These are phyloP conservation scores for Mamestra configurata DNA, from an alignment of 1,140 invertebrate species.

Conservation along the genomic window DNA sequence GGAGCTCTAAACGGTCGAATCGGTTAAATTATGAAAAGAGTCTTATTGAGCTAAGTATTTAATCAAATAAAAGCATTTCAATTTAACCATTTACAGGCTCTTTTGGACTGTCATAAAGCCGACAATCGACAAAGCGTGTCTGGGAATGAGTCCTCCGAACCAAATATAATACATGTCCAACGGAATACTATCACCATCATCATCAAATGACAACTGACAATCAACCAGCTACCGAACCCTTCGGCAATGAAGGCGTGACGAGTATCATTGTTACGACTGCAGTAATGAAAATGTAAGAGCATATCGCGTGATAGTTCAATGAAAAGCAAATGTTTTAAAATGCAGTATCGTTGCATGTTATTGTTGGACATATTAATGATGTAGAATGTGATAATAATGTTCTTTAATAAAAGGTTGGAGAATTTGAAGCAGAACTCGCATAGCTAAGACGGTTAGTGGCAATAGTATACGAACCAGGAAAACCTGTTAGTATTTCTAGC, in stretches of 20 bases:
- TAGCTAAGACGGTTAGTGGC: too few species aligned
- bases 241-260: not conserved
- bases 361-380: not conserved
- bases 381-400: not conserved
- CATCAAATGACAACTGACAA: not conserved
- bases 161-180: not conserved
- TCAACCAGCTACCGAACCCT: not conserved
- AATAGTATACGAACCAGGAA: too few species aligned
- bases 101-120: too few species aligned
- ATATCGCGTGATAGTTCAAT: not conserved
- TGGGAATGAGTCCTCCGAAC: not conserved
- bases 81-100: too few species aligned
- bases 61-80: too few species aligned
- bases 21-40: too few species aligned
- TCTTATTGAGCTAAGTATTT: too few species aligned
- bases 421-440: too few species aligned
- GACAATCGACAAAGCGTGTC: not conserved
- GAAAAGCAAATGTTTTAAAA: constrained; percentile 12
- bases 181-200: not conserved
- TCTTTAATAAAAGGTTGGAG: not conserved
- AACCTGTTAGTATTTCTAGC: too few species aligned
- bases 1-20: too few species aligned
- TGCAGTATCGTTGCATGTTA: not conserved
- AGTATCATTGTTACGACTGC: not conserved
- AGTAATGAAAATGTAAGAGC: not conserved